Base-by-base conservation (phyloP, 2,888 invertebrate genomes). In the Dolomedes plantarius region DNA sequence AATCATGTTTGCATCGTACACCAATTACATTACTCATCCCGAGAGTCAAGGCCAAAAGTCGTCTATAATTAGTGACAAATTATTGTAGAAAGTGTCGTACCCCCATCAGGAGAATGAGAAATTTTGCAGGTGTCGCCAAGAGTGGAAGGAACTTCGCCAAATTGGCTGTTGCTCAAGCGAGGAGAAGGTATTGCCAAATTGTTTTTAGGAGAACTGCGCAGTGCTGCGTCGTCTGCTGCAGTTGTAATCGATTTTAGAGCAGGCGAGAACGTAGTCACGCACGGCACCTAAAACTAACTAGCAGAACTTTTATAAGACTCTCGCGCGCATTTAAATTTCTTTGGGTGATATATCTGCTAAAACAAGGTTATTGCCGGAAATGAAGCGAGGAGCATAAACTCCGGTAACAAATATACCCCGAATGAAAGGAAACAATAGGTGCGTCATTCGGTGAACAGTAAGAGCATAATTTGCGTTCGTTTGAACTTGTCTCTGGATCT, bases 181-280 rank as follows among this genome's bases (percentile, higher is more conserved):
- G 64, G 16, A 36, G 69, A 28, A 36, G 36, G 28, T 46, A 11
- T 62, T 39, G 80, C 73, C 74, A 75, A 65, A 56, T 62, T 13
- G n/a, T 23, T 56, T 56, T 23, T 13, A 32, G 62, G 46, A 73
- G 68, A 76, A 83, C 71, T 83, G 83, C 83, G 83, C 83, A 83
- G 50, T 68, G 28, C 83, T 71, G 82, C 76, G 72, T 76, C 67
- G 39, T 62, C 83, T 76, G 83, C 83, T 64, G 83, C 72, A 62
- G 50, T 80, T 50, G 56, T 6, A 82, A 83, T 83, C 83, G 77
- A 83, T 83, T 23, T 23, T 56, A 56, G 23, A 16, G 11, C 56
- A 56, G 56, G 9, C n/a, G 56, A 23, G 5, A 1, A 23, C 56
- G 56, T 56, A 1, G 1, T 19, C 23, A 56, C 56, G 56, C 56